Evolutionary conservation across 2,113 vertebrate genomes (phyloP).

Genomic region (Prunella fulvescens): DNA sequence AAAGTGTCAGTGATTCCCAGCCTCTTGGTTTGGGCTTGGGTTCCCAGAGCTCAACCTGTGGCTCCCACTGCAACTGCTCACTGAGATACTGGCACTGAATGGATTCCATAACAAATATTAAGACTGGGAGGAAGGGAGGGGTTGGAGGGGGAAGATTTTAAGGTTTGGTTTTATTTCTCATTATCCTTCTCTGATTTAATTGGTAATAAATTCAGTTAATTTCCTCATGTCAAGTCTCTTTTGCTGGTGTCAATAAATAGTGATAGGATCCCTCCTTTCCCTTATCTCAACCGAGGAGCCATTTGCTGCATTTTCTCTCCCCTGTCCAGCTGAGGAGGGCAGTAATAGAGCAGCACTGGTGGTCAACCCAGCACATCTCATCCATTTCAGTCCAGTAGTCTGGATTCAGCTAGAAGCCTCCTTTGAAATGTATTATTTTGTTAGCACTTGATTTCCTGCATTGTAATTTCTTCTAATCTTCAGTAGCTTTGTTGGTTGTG

Average conservation of each 20-base stretch:
- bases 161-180: background rate
- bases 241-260: background rate
- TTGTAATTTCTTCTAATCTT: background rate
- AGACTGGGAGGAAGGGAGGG: background rate
- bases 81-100: accelerated
- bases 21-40: background rate
- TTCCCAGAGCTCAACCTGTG: background rate
- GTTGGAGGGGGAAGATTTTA: background rate
- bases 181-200: background rate
- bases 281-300: background rate
- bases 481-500: background rate
- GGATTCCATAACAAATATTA: background rate
- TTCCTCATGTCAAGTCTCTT: background rate
- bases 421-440: background rate
- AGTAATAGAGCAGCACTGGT: background rate
- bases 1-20: accelerated
- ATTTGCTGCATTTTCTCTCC: background rate
- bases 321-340: background rate
- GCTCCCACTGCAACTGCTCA: background rate
- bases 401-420: background rate
- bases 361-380: background rate
- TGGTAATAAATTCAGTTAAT: background rate
- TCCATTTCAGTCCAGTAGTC: background rate
- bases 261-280: background rate
- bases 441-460: background rate